Evolutionary conservation across 2,888 invertebrate species (phyloP), one percentile per base, ranked within the genome.

Genomic region (Hymenopus coronatus): DNA sequence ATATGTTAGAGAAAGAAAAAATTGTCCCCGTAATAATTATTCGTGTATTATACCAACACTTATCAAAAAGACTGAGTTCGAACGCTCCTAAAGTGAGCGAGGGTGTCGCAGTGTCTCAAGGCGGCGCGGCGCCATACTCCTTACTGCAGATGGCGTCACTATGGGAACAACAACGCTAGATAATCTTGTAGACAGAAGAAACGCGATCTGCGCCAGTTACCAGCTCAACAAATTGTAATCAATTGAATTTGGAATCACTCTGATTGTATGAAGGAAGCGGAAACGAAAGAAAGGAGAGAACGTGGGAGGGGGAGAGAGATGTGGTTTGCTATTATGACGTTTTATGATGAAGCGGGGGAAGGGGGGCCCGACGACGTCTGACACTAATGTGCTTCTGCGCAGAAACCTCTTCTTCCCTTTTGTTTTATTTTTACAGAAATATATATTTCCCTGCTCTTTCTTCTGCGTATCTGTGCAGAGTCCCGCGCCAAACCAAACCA

Each of bases 201-300:
- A 87, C 82, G 82, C 87, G 87, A 87, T 87, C 82, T 87, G 70
- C 87, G 87, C 87, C 87, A 70, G 54, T 70, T 70, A 70, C 54
- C 54, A 70, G 54, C 54, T 70, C 54, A 87, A 87, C 87, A 87
- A 87, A 87, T 87, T 88, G 84, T 84, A 88, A 84, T 88, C 81
- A 88, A 88, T 88, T 88, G 81, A 88, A 88, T 84, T 84, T 88
- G 84, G 85, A 88, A 88, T 84, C 84, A 84, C 84, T 88, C 84
- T 88, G 88, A 88, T 70, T 88, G 84, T 81, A 88, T 88, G 84
- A 88, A 83, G 83, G 28, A 28, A n/a, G 83, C 27, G 83, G 83
- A 28, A 83, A 28, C 27, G 83, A 83, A 28, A n/a, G 28, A 83
- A 28, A 83, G n/a, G n/a, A 15, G 28, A 28, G 28, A 28, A 27